Conservation (phyloP, 2,888 invertebrate species). For the Eupithecia exiguata region DNA sequence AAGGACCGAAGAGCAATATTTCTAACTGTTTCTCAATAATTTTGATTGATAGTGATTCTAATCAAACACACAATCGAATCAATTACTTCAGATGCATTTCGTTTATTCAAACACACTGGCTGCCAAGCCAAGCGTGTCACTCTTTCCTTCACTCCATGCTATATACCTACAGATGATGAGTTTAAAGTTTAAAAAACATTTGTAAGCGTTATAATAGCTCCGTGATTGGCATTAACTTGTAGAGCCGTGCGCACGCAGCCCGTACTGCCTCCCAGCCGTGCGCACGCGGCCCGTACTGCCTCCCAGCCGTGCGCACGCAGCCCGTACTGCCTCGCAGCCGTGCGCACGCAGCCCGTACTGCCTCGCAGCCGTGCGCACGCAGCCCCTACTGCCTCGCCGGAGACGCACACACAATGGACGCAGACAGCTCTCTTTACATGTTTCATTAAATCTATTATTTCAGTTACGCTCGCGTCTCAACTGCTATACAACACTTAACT, state of each 20-base stretch:
- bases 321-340: not conserved
- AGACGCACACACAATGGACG: conserved; percentile 20
- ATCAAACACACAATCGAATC: conserved; percentile 30
- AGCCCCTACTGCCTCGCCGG: not conserved
- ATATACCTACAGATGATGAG: no score
- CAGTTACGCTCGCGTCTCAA: conserved; percentile 37
- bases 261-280: no score
- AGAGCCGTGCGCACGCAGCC: not conserved
- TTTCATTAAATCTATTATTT: conserved; percentile 57
- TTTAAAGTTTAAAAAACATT: conserved; percentile 6
- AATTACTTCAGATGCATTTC: conserved; percentile 16
- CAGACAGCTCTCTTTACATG: conserved; percentile 41
- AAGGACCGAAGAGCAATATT: conserved; percentile 2
- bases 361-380: not conserved
- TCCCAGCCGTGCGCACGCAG: not conserved
- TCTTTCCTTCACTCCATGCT: not conserved
- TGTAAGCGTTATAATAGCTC: conserved; percentile 3
- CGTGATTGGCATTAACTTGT: not conserved
- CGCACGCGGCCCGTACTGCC: no score
- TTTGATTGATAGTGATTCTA: conserved; percentile 27
- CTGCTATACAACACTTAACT: conserved; percentile 45
- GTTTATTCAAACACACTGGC: conserved; percentile 21
- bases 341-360: not conserved
- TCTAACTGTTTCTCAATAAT: conserved; percentile 2
- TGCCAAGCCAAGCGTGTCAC: conserved; percentile 9